Percentiles rank a stretch among this genome's conserved stretches.
Evolutionary conservation across 1,140 invertebrate species (phyloP).

Genomic region (Trichomalopsis sarcophagae): DNA sequence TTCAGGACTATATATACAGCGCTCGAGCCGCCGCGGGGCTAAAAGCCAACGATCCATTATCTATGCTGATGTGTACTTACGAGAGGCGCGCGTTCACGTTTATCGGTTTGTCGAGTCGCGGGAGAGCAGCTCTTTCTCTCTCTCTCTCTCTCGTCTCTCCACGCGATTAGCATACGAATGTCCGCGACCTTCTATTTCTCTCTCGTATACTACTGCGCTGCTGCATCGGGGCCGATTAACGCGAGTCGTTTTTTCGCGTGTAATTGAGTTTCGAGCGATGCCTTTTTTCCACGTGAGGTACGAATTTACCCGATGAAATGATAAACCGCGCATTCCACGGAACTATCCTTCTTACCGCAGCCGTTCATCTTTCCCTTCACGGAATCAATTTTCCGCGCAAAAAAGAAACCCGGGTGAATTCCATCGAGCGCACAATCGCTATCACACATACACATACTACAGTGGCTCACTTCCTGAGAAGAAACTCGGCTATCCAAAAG

Average conservation of each 20-base stretch:
- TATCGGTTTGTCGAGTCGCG: constrained; percentile 58
- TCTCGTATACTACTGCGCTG: background rate
- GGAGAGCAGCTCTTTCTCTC: constrained; percentile 44
- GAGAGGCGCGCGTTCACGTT: constrained; percentile 55
- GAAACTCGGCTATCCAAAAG: constrained; percentile 49
- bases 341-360: no score
- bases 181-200: constrained; percentile 63
- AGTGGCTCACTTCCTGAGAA: background rate
- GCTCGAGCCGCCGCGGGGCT: constrained; percentile 24
- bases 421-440: no score
- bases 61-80: constrained; percentile 59
- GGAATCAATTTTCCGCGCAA: no score
- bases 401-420: no score
- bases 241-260: constrained; percentile 36
- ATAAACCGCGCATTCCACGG: no score
- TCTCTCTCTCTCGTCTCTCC: constrained; percentile 44
- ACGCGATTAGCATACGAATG: constrained; percentile 70
- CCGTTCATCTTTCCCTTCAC: no score
- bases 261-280: background rate
- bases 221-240: constrained; percentile 53
- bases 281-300: background rate
- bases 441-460: no score
- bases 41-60: constrained; percentile 57
- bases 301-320: background rate
- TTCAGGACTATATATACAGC: background rate